Evolutionary conservation across 2,797 vertebrate species (phyloP), one percentile per base, ranked within the genome.

Genomic region (Sebastes cheni): DNA sequence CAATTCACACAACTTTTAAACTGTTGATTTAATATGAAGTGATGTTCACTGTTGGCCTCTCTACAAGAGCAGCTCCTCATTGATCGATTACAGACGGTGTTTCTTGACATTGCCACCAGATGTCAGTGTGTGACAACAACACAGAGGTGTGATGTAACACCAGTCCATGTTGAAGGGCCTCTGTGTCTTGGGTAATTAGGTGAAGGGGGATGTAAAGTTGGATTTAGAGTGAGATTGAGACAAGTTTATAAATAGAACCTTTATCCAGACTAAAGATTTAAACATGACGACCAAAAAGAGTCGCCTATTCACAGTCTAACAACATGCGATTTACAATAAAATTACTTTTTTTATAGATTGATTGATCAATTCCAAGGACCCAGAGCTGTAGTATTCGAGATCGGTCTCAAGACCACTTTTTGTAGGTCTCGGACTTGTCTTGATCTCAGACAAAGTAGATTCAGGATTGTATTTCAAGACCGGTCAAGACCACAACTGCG

Each of bases 111-210:
- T 54, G 54, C 91, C 94, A 93, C 91, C 69, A 93, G 94, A 76
- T 92, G 94, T 91, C 94, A 94, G 89, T 86, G 64, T 90, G 74
- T 58, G 67, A 90, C 88, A 84, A 76, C 79, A 58, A 59, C 76
- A 64, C 23, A 64, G 50, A 67, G 54, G 58, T 81, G 88, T 91
- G 88, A 92, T 11, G 52, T 87, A 90, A 93, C 76, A 58, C 23
- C 32, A 67, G 70, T 54, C 56, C 34, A 66, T 61, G 71, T 58
- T 61, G 50, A 78, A 78, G 67, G 78, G 71, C 83, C 62, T 75
- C 79, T 81, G 76, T 68, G 81, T 88, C 67, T 87, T 83, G 77
- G 81, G 88, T 85, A 88, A 91, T 89, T 81, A 80, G 84, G 83
- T 88, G 73, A 89, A 87, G 83, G 81, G 87, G 83, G 76, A 70